Conservation (phyloP, 2,888 invertebrate genomes). For the Pristionchus maxplancki region DNA sequence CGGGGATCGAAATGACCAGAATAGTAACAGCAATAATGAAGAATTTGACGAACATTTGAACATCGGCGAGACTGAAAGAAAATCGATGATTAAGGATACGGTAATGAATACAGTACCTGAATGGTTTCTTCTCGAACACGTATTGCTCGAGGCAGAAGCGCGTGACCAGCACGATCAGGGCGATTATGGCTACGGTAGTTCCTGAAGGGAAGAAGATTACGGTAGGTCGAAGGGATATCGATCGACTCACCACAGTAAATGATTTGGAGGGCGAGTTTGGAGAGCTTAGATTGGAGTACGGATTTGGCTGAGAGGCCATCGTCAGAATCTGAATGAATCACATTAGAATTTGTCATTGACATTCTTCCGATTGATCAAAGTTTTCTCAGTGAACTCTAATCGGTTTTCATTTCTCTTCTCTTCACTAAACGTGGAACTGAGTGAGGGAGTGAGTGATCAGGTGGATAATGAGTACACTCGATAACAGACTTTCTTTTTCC, state of each 20-base stretch:
- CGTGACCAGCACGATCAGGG: constrained; percentile 74
- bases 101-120: constrained; percentile 53
- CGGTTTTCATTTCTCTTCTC: neutral
- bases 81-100: neutral
- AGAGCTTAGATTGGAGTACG: constrained; percentile 74
- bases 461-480: neutral
- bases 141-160: constrained; percentile 75
- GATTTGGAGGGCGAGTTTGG: constrained; percentile 75
- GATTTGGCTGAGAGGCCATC: constrained; percentile 73
- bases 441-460: neutral
- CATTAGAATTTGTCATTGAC: neutral
- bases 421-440: neutral
- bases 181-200: constrained; percentile 75
- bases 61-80: constrained; percentile 36
- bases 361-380: neutral
- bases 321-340: constrained; percentile 45
- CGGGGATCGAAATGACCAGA: constrained; percentile 98
- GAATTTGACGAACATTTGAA: constrained; percentile 92
- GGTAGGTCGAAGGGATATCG: neutral
- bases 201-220: constrained; percentile 63
- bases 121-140: constrained; percentile 65
- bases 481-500: neutral
- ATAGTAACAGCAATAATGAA: constrained; percentile 99
- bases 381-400: neutral
- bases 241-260: constrained; percentile 71